phyloP scores from a whole-genome alignment of 2,113 vertebrate genomes.

The Regulus satrapa region DNA sequence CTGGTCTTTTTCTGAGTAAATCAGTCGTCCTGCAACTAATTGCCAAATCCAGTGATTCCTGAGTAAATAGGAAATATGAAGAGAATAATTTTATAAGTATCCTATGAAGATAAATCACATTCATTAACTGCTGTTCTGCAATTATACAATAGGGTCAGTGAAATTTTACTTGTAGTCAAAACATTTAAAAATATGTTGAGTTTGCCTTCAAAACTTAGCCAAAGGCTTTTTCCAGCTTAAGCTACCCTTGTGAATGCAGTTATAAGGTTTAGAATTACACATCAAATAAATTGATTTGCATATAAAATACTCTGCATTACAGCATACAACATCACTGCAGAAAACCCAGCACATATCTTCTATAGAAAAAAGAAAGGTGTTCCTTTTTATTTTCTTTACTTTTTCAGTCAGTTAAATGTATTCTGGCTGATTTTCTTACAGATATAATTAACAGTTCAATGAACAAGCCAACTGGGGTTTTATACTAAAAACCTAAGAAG shows the following conservation, averaged over 20 bases:
- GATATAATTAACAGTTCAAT: neutral
- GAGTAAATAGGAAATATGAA: neutral
- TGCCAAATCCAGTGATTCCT: neutral
- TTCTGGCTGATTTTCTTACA: neutral
- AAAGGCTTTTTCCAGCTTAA: neutral
- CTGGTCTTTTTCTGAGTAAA: neutral
- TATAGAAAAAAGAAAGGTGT: neutral
- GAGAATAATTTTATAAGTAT: neutral
- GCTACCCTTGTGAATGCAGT: neutral
- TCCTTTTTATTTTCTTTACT: accelerated
- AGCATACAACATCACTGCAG: neutral
- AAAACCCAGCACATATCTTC: neutral
- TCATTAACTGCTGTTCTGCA: neutral
- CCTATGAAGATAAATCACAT: neutral
- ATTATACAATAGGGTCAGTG: neutral
- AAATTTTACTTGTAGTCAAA: neutral
- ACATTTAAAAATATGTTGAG: neutral
- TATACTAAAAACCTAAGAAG: neutral
- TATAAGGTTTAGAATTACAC: neutral
- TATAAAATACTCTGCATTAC: neutral
- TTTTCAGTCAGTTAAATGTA: neutral
- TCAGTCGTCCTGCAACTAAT: neutral
- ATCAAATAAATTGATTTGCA: neutral
- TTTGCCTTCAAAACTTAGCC: neutral
- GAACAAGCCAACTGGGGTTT: neutral